Base-by-base conservation (phyloP, 2,888 invertebrate genomes). In the Entomobrya proxima region DNA sequence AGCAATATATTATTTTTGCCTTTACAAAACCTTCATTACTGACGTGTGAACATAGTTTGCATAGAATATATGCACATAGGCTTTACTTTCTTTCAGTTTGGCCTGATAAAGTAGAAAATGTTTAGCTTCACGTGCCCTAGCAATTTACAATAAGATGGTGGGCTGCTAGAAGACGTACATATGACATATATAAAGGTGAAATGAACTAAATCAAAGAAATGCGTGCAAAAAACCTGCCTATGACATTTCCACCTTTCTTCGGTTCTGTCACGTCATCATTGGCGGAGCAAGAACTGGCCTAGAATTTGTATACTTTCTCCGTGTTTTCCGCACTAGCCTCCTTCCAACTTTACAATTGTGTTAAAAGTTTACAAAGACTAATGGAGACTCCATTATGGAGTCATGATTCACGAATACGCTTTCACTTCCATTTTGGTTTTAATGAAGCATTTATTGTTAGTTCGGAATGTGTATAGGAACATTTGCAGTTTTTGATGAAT, bases 141-240 rank as follows among this genome's bases (percentile, higher is more conserved):
- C 3, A 15, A 47, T 13, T 5, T n/a, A 47, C 47, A n/a, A n/a
- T 9, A 58, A 30, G 24, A 15, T 27, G 13, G n/a, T 58, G 4
- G 11, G 58, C 27, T 27, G 1, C 11, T 27, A 47, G 2, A 18
- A 47, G 47, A 47, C 47, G 47, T n/a, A 47, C 15, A 13, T 15
- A n/a, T n/a, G n/a, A n/a, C n/a, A 47, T 13, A 47, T 47, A 47
- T 47, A 47, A 24, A 67, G 18, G 37, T 21, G 35, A 55, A 67
- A 40, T 35, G 50, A 32, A 5, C 67, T 64, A 47, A 47, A 69
- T 61, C 64, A 74, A 44, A 44, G 82, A 82, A 82, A 82, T 82
- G 82, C 82, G 82, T 82, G 82, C 75, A 75, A 75, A 55, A 40
- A 72, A 37, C 30, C 18, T 13, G 44, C 30, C 47, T 50, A 72